These are phyloP conservation scores for Ophiothrix spiculata DNA, from an alignment of 35 echinoderm and acorn worm genomes.

Conservation along the genomic window DNA sequence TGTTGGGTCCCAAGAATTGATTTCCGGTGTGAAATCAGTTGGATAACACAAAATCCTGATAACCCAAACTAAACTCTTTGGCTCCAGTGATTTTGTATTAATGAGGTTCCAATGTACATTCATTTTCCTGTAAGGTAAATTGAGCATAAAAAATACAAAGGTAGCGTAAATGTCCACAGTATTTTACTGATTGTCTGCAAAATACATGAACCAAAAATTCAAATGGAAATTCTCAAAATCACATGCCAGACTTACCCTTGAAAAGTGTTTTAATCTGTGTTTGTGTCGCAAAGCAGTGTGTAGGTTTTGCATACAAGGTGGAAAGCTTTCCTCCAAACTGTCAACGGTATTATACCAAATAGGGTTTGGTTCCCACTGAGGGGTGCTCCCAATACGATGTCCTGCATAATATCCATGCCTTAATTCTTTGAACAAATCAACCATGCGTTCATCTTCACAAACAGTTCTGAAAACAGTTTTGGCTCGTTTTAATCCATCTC, in stretches of 20 bases:
- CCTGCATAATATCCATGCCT: slow-evolving; percentile 29
- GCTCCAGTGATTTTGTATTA: too few species aligned
- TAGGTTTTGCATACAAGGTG: slow-evolving; percentile 86
- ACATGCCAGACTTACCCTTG: slow-evolving; percentile 65
- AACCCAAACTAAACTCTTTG: too few species aligned
- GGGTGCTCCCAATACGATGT: background rate
- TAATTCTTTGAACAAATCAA: slow-evolving; percentile 30
- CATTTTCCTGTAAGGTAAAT: too few species aligned
- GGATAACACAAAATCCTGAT: too few species aligned
- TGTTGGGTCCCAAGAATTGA: too few species aligned
- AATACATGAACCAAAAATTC: background rate
- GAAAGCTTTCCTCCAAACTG: slow-evolving; percentile 35
- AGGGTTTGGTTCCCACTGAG: background rate
- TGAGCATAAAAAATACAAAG: too few species aligned
- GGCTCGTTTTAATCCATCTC: slow-evolving; percentile 47
- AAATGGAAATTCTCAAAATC: background rate
- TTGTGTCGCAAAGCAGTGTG: slow-evolving; percentile 50
- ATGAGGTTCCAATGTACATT: too few species aligned
- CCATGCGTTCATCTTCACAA: slow-evolving; percentile 48
- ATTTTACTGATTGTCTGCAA: too few species aligned
- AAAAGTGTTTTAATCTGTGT: slow-evolving; percentile 83
- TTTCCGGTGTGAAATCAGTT: too few species aligned
- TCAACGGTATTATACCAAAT: slow-evolving; percentile 32
- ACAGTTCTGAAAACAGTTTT: background rate
- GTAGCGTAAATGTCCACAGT: too few species aligned